Base-by-base conservation (phyloP, 2,888 invertebrate genomes). In the Lingula anatina region DNA sequence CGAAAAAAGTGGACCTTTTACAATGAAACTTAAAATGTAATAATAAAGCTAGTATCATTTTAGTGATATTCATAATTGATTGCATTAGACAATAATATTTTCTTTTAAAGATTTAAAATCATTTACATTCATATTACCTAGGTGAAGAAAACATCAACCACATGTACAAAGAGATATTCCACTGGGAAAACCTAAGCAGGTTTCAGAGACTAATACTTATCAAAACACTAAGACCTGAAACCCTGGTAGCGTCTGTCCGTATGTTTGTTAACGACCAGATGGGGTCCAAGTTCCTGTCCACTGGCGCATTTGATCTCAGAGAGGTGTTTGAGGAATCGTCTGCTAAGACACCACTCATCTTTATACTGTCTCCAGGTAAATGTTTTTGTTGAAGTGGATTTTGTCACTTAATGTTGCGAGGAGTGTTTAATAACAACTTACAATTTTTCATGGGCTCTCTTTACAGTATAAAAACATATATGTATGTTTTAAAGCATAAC, bases 351-450 rank as follows among this genome's bases (percentile, higher is more conserved):
- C 76, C 76, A 3, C 60, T 76, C 20, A 73, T 76, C 47, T 76
- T 76, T 50, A 70, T 76, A 9, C 58, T 76, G 23, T 75, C 76
- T 3, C 70, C 76, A 50, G 75, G 76, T 75, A 53, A 50, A 59
- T 46, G 21, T 52, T n/a, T 5, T 24, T 18, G 9, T 18, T 3
- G 5, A n/a, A 1, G 35, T 31, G 9, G 9, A 31, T 9, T 9
- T 31, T 9, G 9, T 12, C 35, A 31, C 9, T 31, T 31, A 31
- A 9, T n/a, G n/a, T 31, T 12, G n/a, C 35, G n/a, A 31, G 9
- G 35, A 31, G n/a, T n/a, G 35, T 9, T n/a, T n/a, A n/a, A n/a
- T n/a, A n/a, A n/a, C n/a, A n/a, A n/a, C n/a, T n/a, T n/a, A n/a
- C n/a, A n/a, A n/a, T n/a, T n/a, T n/a, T n/a, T n/a, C n/a, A n/a